A percentile compares a stretch with the other conserved stretches of the same genome.
These are phyloP conservation scores for Papilio gigon DNA, from an alignment of 2,888 invertebrate genomes.

Conservation along the genomic window DNA sequence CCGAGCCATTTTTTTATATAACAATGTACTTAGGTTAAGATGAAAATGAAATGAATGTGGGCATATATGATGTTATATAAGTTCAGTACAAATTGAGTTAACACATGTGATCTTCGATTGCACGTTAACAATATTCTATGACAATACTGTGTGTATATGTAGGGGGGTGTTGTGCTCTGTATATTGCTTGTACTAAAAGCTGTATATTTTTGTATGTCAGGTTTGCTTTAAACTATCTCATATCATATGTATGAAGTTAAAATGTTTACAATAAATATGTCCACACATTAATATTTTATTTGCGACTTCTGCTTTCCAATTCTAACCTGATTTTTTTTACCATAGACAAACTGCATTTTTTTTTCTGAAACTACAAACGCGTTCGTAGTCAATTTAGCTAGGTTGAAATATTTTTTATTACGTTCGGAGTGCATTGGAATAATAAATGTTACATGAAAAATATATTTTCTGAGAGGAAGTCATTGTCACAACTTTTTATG, in stretches of 20 bases:
- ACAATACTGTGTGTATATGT: constrained; percentile 12
- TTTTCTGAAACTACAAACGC: too few relatives aligned
- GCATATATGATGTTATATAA: constrained; percentile 23
- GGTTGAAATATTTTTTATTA: too few relatives aligned
- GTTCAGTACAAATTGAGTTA: constrained; percentile 30
- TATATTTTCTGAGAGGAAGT: constrained; percentile 32
- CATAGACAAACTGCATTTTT: too few relatives aligned
- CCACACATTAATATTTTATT: constrained; percentile 33
- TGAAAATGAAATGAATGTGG: constrained; percentile 25
- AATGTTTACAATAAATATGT: constrained; percentile 42
- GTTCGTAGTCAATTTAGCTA: too few relatives aligned
- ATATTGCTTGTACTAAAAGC: constrained; percentile 31
- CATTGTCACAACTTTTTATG: constrained; percentile 64
- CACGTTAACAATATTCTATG: not conserved
- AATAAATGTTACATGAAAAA: not conserved
- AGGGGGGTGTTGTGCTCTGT: too few relatives aligned
- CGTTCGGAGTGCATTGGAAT: too few relatives aligned
- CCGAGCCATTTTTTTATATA: constrained; percentile 72
- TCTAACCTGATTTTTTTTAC: not conserved
- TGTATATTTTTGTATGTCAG: constrained; percentile 27
- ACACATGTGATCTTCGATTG: not conserved
- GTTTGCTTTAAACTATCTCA: constrained; percentile 11
- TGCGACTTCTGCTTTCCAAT: not conserved
- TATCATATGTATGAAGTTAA: constrained; percentile 22
- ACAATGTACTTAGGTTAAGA: constrained; percentile 23